Evolutionary conservation across 2,113 vertebrate species (phyloP).

Genomic region (Isichthys henryi): DNA sequence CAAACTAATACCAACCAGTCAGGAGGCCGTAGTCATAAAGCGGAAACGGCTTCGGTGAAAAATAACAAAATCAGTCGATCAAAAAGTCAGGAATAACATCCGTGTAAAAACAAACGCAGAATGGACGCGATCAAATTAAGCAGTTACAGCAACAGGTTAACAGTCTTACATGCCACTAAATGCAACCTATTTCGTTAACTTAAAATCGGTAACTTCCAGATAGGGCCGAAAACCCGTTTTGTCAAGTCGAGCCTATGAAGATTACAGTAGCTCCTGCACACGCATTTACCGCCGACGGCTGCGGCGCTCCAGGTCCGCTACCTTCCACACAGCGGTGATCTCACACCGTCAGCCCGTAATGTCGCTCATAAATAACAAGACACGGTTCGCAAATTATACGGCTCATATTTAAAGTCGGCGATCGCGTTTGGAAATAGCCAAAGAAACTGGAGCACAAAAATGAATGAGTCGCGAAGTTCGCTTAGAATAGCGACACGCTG

Average conservation of each 20-base stretch:
- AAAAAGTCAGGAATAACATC: not conserved
- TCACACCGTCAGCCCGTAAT: not conserved
- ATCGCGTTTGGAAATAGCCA: not conserved
- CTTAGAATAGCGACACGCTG: not conserved
- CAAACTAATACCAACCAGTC: not conserved
- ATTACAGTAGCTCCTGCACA: conserved; percentile 1
- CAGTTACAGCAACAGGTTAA: not conserved
- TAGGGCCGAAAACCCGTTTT: conserved; percentile 28
- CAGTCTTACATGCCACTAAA: conserved; percentile 26
- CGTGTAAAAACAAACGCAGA: not conserved
- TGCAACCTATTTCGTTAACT: conserved; percentile 35
- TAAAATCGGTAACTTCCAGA: conserved; percentile 34
- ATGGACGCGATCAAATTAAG: not conserved
- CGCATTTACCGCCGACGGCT: not conserved
- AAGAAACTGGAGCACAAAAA: not conserved
- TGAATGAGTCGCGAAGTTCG: not conserved
- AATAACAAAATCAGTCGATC: conserved; percentile 10
- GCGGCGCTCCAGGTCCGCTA: not conserved
- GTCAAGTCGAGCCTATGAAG: conserved; percentile 17
- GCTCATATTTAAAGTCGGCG: not conserved
- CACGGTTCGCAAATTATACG: not conserved
- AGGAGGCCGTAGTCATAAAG: not conserved
- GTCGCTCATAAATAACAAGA: not conserved
- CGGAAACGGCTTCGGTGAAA: conserved; percentile 12
- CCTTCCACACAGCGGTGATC: not conserved